phyloP scores from a whole-genome alignment of 2,113 vertebrate species.

The Barbus barbus region DNA sequence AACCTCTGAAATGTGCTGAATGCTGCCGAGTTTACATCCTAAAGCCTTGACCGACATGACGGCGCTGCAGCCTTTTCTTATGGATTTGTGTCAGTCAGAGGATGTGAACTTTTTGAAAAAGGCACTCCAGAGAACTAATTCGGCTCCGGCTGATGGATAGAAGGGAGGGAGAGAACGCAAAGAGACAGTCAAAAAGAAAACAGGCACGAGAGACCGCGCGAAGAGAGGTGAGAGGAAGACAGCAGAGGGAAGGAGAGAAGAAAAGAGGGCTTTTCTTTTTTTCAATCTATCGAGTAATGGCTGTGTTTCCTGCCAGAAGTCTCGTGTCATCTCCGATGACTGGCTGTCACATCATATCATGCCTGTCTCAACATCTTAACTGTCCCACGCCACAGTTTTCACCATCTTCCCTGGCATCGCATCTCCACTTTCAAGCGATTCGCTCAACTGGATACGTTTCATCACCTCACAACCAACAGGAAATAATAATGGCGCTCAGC shows the following conservation, averaged over 20 bases:
- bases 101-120: slow-evolving; percentile 76
- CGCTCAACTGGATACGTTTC: slow-evolving; percentile 25
- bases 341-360: slow-evolving; percentile 78
- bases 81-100: slow-evolving; percentile 77
- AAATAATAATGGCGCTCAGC: slow-evolving; percentile 2
- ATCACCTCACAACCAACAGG: slow-evolving; percentile 25
- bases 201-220: slow-evolving; percentile 45
- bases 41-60: slow-evolving; percentile 55
- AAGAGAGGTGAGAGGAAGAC: slow-evolving; percentile 63
- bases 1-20: slow-evolving; percentile 60
- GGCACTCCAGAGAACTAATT: slow-evolving; percentile 79
- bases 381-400: slow-evolving; percentile 68
- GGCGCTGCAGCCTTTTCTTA: slow-evolving; percentile 68
- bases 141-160: slow-evolving; percentile 62
- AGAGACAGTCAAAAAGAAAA: slow-evolving; percentile 55
- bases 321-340: slow-evolving; percentile 74
- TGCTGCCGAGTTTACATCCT: slow-evolving; percentile 61
- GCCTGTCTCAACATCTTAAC: slow-evolving; percentile 70
- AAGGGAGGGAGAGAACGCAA: neutral
- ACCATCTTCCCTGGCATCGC: slow-evolving; percentile 14
- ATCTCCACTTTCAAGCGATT: slow-evolving; percentile 1
- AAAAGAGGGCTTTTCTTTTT: slow-evolving; percentile 55
- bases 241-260: slow-evolving; percentile 61
- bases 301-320: slow-evolving; percentile 78
- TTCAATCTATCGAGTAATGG: slow-evolving; percentile 71